Evolutionary conservation across 2,888 invertebrate species (phyloP), one percentile per base, ranked within the genome.

Genomic region (Troides oblongomaculatus): DNA sequence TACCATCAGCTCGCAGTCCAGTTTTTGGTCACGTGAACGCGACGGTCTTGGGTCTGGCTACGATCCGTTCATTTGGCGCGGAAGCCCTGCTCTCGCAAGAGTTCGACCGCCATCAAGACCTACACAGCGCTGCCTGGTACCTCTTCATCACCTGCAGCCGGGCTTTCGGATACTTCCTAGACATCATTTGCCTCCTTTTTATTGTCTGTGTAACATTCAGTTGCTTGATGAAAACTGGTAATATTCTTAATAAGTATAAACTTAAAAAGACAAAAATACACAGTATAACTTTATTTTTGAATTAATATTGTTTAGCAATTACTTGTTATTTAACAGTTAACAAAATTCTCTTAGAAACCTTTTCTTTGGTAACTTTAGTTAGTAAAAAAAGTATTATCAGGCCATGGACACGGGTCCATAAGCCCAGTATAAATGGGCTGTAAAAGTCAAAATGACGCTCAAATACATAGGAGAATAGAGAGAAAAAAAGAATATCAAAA

Each of bases 11-110:
- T 75, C 94, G 97, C 69, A 97, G 97, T 79, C 97, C 97, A 0
- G 96, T 97, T 0, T 97, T 97, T 82, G 94, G 96, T 1, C 97
- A 97, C 83, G 88, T 97, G 56, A 96, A 95, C 79, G 95, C 97
- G 12, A 95, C 96, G 0, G 90, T 98, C 4, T 94, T 96, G 75
- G 97, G 97, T 0, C 85, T 97, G 30, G 94, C 96, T 0, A 97
- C 97, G 0, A 96, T 98, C 62, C 90, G 98, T 69, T 96, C 97
- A 0, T 96, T 95, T 77, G 93, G 94, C 1, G 95, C 95, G 0
- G 94, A 97, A 83, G 79, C 91, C 1, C 93, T 95, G 8, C 92
- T 97, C 64, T 88, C 91, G 1, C 83, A 87, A 18, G 94, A 95
- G 77, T 94, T 94, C 81, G 92, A 88, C 75, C 85, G 78, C 74